Conservation (phyloP, 2,888 invertebrate species). For the Euclidia mi region DNA sequence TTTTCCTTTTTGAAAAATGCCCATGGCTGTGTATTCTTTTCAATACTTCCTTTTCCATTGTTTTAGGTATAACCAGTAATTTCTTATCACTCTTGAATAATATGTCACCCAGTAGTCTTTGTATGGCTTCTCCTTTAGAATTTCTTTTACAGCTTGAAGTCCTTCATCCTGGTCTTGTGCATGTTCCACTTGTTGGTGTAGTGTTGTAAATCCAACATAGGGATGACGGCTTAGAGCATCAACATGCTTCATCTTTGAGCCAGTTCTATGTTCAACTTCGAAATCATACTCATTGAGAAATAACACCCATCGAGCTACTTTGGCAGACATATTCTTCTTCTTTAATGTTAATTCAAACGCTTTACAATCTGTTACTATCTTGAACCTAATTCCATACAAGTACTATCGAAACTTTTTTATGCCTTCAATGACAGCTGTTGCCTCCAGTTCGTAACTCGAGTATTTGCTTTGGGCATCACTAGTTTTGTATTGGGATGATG, state of each 20-base stretch:
- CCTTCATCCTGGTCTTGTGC: constrained; percentile 14
- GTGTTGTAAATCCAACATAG: not conserved
- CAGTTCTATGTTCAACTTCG: constrained; percentile 9
- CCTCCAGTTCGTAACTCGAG: constrained; percentile 23
- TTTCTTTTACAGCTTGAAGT: constrained; percentile 5
- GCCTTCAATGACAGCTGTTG: constrained; percentile 13
- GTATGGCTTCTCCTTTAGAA: constrained; percentile 4
- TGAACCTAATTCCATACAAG: constrained; percentile 17
- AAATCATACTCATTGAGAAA: constrained; percentile 8
- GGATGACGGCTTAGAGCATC: constrained; percentile 20
- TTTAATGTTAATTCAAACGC: constrained; percentile 14
- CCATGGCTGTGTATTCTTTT: constrained; percentile 15
- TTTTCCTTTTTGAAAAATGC: constrained; percentile 47
- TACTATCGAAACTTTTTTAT: constrained; percentile 23
- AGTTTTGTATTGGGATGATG: not conserved
- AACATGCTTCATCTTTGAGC: constrained; percentile 12
- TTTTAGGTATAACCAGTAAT: constrained; percentile 10
- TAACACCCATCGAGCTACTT: constrained; percentile 18
- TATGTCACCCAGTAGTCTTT: not conserved
- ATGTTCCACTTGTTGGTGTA: not conserved
- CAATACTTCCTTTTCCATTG: constrained; percentile 5
- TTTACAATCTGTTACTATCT: constrained; percentile 23
- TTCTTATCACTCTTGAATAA: constrained; percentile 3
- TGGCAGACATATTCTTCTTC: constrained; percentile 9
- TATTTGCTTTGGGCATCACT: constrained; percentile 12